Conservation (phyloP, 2,797 vertebrate species). For the Enteromius fasciolatus region DNA sequence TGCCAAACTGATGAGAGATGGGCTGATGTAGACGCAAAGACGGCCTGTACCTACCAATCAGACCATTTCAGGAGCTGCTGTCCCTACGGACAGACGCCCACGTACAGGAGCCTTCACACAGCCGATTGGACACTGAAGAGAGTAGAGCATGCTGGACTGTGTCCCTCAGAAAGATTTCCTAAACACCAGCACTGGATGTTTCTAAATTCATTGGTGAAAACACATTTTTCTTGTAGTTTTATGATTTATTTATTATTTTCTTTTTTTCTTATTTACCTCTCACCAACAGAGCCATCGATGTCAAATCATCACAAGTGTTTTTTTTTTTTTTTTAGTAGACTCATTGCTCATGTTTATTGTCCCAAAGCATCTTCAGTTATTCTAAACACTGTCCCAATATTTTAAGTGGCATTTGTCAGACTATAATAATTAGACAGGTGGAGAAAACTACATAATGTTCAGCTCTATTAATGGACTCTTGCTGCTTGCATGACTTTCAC, state of each 20-base stretch:
- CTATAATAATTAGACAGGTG: constrained; percentile 12
- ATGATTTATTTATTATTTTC: not conserved
- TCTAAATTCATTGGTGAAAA: constrained; percentile 15
- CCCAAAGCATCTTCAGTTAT: not conserved
- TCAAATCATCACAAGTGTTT: not conserved
- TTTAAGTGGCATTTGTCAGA: not conserved
- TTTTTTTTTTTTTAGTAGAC: not conserved
- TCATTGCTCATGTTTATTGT: not conserved
- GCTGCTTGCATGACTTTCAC: not conserved
- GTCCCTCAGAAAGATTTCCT: not conserved
- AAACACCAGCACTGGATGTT: not conserved
- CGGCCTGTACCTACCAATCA: constrained; percentile 49
- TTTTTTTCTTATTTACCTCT: too few relatives aligned
- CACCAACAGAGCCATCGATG: not conserved
- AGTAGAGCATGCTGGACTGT: constrained; percentile 7
- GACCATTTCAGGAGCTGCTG: constrained; percentile 37
- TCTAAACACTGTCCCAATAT: constrained; percentile 15
- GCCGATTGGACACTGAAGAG: constrained; percentile 3
- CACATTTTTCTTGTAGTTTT: not conserved
- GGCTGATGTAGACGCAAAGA: constrained; percentile 54
- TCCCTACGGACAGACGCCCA: constrained; percentile 22
- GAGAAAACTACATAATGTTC: not conserved
- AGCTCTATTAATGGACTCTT: constrained; percentile 5
- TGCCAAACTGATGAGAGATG: constrained; percentile 54
- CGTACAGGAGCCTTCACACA: constrained; percentile 4